Evolutionary conservation across 1,140 invertebrate genomes (phyloP).

Genomic region (Bombyx mori): ASM3026992v2 NC_085109.1:7223501-7224000

Average conservation of each 20-base stretch:
- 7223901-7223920: constrained; percentile 13
- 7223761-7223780: constrained; percentile 40
- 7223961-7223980: constrained; percentile 25
- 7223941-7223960: constrained; percentile 19
- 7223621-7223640: constrained; percentile 85
- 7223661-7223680: constrained; percentile 87
- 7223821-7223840: constrained; percentile 61
- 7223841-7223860: constrained; percentile 39
- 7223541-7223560: too few species aligned
- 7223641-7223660: constrained; percentile 89
- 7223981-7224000: constrained; percentile 26
- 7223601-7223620: constrained; percentile 4
- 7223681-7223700: constrained; percentile 94
- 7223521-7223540: too few species aligned
- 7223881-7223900: constrained; percentile 59
- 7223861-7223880: constrained; percentile 10
- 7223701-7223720: constrained; percentile 49
- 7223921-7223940: too few species aligned
- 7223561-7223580: too few species aligned
- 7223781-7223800: constrained; percentile 41
- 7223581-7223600: not conserved
- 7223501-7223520: too few species aligned
- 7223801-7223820: constrained; percentile 68
- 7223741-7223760: constrained; percentile 36
- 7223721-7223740: constrained; percentile 20